phyloP scores from a whole-genome alignment of 2,797 vertebrate species.

The Lagocephalus sceleratus region DNA sequence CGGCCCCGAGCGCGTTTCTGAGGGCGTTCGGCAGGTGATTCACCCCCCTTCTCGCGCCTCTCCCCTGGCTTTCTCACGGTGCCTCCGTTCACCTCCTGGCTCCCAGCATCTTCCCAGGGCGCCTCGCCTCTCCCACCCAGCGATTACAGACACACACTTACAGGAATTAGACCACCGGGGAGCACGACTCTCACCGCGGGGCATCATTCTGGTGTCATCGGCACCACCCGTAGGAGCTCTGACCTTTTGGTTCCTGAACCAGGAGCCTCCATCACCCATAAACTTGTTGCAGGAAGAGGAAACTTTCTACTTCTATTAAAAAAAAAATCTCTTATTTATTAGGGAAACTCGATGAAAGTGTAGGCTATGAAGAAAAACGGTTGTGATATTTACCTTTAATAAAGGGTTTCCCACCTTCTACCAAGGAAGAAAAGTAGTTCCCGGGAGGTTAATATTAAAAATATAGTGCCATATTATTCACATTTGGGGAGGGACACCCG shows the following conservation, averaged over 20 bases:
- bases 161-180: too few relatives aligned
- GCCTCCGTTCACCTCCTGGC: slow-evolving; percentile 27
- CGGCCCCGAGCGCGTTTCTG: too few relatives aligned
- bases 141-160: too few relatives aligned
- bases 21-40: slow-evolving; percentile 30
- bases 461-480: not conserved
- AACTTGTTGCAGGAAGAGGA: too few relatives aligned
- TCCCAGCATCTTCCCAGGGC: slow-evolving; percentile 28
- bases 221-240: too few relatives aligned
- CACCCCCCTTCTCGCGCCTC: slow-evolving; percentile 38
- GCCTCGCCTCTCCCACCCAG: slow-evolving; percentile 6
- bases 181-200: too few relatives aligned
- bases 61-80: slow-evolving; percentile 37
- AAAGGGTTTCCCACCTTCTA: not conserved
- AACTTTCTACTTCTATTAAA: too few relatives aligned
- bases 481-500: not conserved
- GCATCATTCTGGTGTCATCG: too few relatives aligned
- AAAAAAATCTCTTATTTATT: slow-evolving; percentile 1
- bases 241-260: too few relatives aligned
- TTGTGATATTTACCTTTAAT: not conserved
- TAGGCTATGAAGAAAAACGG: not conserved
- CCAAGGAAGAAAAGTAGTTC: not conserved
- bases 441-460: not conserved
- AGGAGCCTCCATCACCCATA: too few relatives aligned
- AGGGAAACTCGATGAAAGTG: not conserved